Conservation (phyloP, 2,797 vertebrate species). For the Peromyscus eremicus region DNA sequence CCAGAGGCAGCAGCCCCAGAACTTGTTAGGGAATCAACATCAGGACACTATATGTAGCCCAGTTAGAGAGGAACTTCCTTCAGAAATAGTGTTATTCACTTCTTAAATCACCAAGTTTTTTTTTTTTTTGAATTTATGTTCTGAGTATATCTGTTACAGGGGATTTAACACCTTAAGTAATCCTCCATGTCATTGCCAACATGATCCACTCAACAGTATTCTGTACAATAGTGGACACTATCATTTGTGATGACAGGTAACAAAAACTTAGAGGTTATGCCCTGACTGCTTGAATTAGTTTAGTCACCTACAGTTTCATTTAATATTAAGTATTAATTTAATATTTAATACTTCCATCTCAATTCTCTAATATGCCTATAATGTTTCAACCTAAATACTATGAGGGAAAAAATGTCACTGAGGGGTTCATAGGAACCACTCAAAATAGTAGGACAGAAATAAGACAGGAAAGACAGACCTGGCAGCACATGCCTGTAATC, state of each 20-base stretch:
- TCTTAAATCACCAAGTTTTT: background rate
- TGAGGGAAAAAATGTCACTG: background rate
- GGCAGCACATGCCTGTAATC: background rate
- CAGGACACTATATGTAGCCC: background rate
- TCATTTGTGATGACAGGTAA: background rate
- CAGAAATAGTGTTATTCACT: background rate
- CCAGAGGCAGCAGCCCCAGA: background rate
- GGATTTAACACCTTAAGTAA: background rate
- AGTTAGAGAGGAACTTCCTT: background rate
- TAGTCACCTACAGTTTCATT: background rate
- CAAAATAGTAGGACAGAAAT: background rate
- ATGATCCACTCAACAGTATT: background rate
- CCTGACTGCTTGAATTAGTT: background rate
- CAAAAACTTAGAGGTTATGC: conserved; percentile 4
- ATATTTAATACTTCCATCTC: background rate
- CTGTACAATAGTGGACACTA: background rate
- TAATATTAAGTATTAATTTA: background rate
- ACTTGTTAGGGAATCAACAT: background rate
- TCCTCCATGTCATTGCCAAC: background rate
- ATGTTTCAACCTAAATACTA: background rate
- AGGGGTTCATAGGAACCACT: background rate
- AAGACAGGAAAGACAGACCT: background rate
- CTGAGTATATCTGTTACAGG: background rate
- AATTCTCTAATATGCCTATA: background rate
- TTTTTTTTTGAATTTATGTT: background rate